phyloP scores from a whole-genome alignment of 2,797 vertebrate species.

The Brachyrhaphis roseni region DNA sequence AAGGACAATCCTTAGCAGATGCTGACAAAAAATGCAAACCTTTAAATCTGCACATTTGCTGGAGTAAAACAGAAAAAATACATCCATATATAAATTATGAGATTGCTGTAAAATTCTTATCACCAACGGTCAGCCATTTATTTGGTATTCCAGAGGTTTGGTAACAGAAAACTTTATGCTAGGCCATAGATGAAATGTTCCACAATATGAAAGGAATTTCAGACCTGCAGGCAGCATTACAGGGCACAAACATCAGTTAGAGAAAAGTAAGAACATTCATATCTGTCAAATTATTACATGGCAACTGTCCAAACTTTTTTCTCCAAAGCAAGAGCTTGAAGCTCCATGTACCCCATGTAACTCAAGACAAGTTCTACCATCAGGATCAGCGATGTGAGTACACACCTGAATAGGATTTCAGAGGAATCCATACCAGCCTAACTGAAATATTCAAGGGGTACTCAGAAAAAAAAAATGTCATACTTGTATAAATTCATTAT shows the following conservation, averaged over 20 bases:
- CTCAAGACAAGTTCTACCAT: not conserved
- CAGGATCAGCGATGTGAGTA: not conserved
- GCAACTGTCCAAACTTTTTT: slow-evolving; percentile 1
- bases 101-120: not conserved
- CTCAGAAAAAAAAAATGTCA: not conserved
- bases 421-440: not conserved
- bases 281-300: slow-evolving; percentile 1
- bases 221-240: not conserved
- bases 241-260: not conserved
- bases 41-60: no score
- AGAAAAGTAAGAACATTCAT: not conserved
- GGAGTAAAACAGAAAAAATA: not conserved
- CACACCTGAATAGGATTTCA: not conserved
- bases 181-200: not conserved
- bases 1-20: no score
- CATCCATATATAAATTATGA: not conserved
- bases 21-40: no score
- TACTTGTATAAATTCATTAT: not conserved
- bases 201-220: not conserved
- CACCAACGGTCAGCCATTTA: not conserved
- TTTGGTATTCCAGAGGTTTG: not conserved
- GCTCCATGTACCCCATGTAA: not conserved
- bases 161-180: not conserved
- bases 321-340: not conserved
- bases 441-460: no score